Percentiles rank a stretch among this genome's conserved stretches.
Evolutionary conservation across 2,797 vertebrate genomes (phyloP).

Genomic region (Sebastes iracundus): DNA sequence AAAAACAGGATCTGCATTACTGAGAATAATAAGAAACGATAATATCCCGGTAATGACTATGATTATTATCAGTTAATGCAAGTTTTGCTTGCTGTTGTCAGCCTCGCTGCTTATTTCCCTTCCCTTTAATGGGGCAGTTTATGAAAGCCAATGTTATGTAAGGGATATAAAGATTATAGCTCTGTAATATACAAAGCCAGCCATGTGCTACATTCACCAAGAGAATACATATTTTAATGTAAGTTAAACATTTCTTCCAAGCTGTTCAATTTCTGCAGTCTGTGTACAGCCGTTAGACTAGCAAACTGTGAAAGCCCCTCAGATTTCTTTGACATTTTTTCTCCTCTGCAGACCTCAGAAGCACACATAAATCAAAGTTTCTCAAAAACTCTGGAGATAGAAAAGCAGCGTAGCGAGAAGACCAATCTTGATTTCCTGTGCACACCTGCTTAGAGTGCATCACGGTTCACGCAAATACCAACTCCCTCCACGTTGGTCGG

Average conservation of each 20-base stretch:
- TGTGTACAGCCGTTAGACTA: not conserved
- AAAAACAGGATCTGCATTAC: constrained; percentile 41
- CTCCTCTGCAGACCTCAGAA: constrained; percentile 29
- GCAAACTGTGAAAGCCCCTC: constrained; percentile 30
- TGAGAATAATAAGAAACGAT: constrained; percentile 63
- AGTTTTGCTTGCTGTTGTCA: constrained; percentile 34
- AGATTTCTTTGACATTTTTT: constrained; percentile 23
- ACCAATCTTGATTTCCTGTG: constrained; percentile 48
- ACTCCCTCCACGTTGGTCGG: not conserved
- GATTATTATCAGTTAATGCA: constrained; percentile 64
- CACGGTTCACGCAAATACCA: constrained; percentile 43
- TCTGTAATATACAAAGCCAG: constrained; percentile 8
- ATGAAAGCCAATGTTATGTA: constrained; percentile 35
- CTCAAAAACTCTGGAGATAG: constrained; percentile 39
- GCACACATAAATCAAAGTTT: constrained; percentile 45
- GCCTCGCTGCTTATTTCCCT: constrained; percentile 27
- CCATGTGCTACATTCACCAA: constrained; percentile 13
- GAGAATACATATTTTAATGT: constrained; percentile 7
- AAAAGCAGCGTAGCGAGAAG: constrained; percentile 54
- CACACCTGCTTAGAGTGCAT: constrained; percentile 54
- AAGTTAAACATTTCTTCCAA: constrained; percentile 33
- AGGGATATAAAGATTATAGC: constrained; percentile 4
- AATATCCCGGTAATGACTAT: constrained; percentile 58
- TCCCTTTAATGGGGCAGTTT: constrained; percentile 16
- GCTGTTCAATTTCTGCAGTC: not conserved